A percentile compares a stretch with the other conserved stretches of the same genome.
Conservation (phyloP, 1,140 invertebrate genomes). For the Melipona quadrifasciata region DNA sequence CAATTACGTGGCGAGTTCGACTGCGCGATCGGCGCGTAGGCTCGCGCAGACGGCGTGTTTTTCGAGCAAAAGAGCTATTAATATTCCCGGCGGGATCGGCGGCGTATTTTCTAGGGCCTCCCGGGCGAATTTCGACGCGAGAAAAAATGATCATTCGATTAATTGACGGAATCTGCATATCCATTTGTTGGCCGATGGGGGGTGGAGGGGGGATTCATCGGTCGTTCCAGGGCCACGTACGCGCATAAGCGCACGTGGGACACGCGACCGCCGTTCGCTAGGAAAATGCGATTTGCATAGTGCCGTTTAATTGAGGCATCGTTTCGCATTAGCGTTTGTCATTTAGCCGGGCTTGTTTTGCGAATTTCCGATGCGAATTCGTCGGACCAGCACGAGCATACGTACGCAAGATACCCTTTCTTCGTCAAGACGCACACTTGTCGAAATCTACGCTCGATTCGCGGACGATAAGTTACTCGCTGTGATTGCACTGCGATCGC, state of each 20-base stretch:
- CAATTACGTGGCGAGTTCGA: not conserved
- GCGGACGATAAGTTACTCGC: too few species aligned
- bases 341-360: constrained; percentile 59
- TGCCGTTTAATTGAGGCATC: constrained; percentile 54
- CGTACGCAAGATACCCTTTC: too few species aligned
- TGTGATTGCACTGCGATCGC: too few species aligned
- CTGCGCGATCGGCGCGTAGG: not conserved
- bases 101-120: not conserved
- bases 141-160: constrained; percentile 37
- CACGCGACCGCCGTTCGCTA: not conserved
- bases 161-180: constrained; percentile 39
- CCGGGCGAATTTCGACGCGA: not conserved
- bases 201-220: constrained; percentile 10
- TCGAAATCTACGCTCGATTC: too few species aligned
- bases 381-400: too few species aligned
- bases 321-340: constrained; percentile 64
- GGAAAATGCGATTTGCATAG: constrained; percentile 60
- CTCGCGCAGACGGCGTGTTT: too few species aligned
- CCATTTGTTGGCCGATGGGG: constrained; percentile 11
- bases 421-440: too few species aligned
- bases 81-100: not conserved
- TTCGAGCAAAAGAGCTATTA: not conserved
- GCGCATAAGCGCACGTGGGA: constrained; percentile 10
- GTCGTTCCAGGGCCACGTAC: not conserved
- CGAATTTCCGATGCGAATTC: constrained; percentile 60